Evolutionary conservation across 2,113 vertebrate species (phyloP).

Genomic region (Electrona antarctica): DNA sequence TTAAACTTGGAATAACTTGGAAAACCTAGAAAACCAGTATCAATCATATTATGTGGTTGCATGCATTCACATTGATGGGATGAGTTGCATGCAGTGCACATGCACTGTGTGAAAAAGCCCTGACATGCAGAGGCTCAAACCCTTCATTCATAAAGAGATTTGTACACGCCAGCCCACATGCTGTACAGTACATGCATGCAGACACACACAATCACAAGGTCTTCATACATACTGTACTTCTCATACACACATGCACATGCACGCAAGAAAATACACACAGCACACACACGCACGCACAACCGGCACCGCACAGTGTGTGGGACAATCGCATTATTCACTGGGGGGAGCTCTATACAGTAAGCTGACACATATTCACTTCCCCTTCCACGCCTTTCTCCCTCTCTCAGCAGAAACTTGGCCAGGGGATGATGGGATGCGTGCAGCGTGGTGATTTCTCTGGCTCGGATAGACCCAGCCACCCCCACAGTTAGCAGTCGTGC

Average conservation of each 20-base stretch:
- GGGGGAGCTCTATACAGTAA: constrained; percentile 36
- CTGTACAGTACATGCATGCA: constrained; percentile 1
- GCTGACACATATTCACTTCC: constrained; percentile 55
- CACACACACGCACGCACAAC: constrained; percentile 12
- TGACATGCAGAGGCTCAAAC: not conserved
- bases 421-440: constrained; percentile 42
- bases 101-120: not conserved
- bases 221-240: constrained; percentile 17
- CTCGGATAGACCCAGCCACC: constrained; percentile 43
- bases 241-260: not conserved
- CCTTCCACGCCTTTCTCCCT: constrained; percentile 26
- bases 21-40: constrained; percentile 12
- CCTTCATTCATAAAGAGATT: not conserved
- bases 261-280: not conserved
- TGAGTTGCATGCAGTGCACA: not conserved
- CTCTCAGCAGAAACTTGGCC: constrained; percentile 49
- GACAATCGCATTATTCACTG: constrained; percentile 47
- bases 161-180: constrained; percentile 6
- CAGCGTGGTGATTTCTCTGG: constrained; percentile 41
- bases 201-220: constrained; percentile 3
- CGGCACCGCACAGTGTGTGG: not conserved
- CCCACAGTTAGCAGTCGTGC: constrained; percentile 45
- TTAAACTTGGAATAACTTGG: not conserved
- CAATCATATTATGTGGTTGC: constrained; percentile 12
- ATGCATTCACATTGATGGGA: constrained; percentile 34